Evolutionary conservation across 2,888 invertebrate species (phyloP).

Genomic region (Amorpha juglandis): DNA sequence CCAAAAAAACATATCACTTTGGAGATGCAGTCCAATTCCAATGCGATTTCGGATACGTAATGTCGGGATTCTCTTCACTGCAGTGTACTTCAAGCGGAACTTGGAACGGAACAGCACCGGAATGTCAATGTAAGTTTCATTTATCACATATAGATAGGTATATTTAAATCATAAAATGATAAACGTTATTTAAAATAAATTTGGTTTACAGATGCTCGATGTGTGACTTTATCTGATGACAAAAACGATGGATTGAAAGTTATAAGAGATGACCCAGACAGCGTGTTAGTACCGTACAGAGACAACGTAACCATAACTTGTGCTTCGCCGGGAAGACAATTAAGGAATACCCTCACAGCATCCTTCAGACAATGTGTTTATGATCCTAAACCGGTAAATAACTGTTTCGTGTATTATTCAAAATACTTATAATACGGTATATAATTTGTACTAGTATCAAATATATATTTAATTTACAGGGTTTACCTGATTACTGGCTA

Average conservation of each 20-base stretch:
- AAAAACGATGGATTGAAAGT: conserved; percentile 93
- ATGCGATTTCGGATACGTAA: conserved; percentile 96
- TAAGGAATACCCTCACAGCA: conserved; percentile 92
- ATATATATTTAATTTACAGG: conserved; percentile 68
- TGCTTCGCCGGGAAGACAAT: conserved; percentile 89
- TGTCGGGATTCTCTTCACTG: conserved; percentile 93
- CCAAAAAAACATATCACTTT: conserved; percentile 93
- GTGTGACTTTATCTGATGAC: conserved; percentile 94
- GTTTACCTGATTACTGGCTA: conserved; percentile 95
- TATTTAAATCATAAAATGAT: no score
- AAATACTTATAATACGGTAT: conserved; percentile 7
- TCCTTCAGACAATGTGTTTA: conserved; percentile 97
- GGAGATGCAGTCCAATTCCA: conserved; percentile 95
- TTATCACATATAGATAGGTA: not conserved
- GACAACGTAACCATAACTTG: conserved; percentile 95
- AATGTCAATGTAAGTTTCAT: conserved; percentile 93
- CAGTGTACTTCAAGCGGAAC: conserved; percentile 94
- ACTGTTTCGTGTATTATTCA: conserved; percentile 16
- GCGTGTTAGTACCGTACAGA: conserved; percentile 93
- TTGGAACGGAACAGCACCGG: conserved; percentile 97
- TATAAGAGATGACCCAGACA: conserved; percentile 90
- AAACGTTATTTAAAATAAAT: not conserved
- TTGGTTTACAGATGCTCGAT: conserved; percentile 90
- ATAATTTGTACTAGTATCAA: not conserved
- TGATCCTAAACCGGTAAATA: conserved; percentile 91